Evolutionary conservation across 2,113 vertebrate genomes (phyloP).

Genomic region (Paradoxurus hermaphroditus): DNA sequence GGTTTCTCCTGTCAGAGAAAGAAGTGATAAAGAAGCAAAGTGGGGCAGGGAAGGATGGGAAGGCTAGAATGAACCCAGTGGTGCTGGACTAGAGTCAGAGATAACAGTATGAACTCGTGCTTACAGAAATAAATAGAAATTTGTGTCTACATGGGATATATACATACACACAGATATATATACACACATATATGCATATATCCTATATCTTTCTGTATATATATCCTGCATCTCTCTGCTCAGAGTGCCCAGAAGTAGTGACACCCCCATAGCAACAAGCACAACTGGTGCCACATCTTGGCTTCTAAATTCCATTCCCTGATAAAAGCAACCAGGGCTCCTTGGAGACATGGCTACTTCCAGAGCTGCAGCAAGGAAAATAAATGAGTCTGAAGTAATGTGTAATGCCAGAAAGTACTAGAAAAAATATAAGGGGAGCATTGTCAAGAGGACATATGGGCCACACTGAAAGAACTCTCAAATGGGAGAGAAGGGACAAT

Average conservation of each 20-base stretch:
- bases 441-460: background rate
- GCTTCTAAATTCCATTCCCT: background rate
- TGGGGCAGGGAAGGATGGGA: background rate
- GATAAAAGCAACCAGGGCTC: background rate
- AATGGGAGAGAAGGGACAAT: background rate
- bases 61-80: background rate
- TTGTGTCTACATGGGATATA: background rate
- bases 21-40: background rate
- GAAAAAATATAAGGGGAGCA: background rate
- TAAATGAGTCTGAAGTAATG: background rate
- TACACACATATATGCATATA: too few relatives aligned
- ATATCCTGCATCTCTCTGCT: background rate
- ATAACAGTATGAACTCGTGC: background rate
- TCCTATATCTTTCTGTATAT: too few relatives aligned
- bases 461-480: background rate
- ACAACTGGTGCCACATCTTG: background rate
- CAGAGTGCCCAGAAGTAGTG: background rate
- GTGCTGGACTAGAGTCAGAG: background rate
- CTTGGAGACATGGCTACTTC: background rate
- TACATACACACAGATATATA: background rate
- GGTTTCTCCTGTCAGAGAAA: conserved; percentile 3
- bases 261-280: background rate
- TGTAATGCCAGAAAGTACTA: background rate
- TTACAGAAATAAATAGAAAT: background rate
- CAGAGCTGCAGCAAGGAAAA: background rate